Base-by-base conservation (phyloP, 1,140 invertebrate species). In the Megathymus violae region DNA sequence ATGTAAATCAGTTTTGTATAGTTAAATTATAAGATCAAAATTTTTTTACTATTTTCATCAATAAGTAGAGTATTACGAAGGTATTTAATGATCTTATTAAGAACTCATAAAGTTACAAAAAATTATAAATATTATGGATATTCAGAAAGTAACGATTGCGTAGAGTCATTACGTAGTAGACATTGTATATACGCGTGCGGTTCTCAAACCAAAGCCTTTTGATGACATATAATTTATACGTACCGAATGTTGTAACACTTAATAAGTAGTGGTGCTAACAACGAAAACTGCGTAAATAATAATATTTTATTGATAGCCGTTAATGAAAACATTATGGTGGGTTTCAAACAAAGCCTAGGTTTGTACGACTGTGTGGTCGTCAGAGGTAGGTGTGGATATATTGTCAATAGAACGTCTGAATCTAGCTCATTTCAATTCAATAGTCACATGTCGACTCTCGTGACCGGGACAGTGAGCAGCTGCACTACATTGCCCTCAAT, bases 401-500 rank as follows among this genome's bases (percentile, higher is more conserved):
- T 15, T 43, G 22, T 54, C 51, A 54, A 54, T 54, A 41, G 38
- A 27, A 17, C 31, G 14, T 38, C 13, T 43, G 22, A 43, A 56
- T 14, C 19, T 43, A 43, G 50, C 19, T 56, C 52, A 43, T 43
- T 43, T 56, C 52, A 67, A 71, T 61, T 69, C 52, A 56, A 59
- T 68, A 69, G 69, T 72, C 69, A 69, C 68, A 73, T 73, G 64
- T 72, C 64, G 52, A 47, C 52, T 62, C 56, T 52, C 51, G 65
- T 76, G 61, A 64, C 56, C 67, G 52, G 31, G 60, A 69, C 48
- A 74, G 65, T 62, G 63, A 74, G 71, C 74, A 81, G 73, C 69
- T 77, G 72, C 72, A 62, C 54, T 66, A 75, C 67, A 78, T 74
- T 81, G 68, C 68, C 67, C 75, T 70, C 72, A 74, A 79, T 81